Conservation (phyloP, 2,797 vertebrate genomes). For the Gallinago stenura region DNA sequence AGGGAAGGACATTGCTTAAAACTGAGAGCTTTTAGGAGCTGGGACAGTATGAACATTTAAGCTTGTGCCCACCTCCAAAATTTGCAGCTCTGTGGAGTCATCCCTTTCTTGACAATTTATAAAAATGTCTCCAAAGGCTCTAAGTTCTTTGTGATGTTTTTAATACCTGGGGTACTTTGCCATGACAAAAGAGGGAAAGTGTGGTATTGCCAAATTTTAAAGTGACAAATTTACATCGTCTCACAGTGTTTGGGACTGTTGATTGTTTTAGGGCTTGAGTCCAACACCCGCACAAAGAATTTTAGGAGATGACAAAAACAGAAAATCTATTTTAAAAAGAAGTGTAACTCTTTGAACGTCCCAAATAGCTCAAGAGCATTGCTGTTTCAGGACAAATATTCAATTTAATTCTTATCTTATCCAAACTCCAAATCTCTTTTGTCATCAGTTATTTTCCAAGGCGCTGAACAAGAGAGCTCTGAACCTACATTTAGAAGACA, state of each 20-base stretch:
- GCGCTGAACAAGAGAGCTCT: neutral
- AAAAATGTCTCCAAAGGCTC: neutral
- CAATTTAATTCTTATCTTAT: conserved; percentile 51
- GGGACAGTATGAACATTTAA: neutral
- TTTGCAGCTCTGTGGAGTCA: neutral
- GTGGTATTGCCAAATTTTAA: neutral
- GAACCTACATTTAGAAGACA: neutral
- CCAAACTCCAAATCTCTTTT: conserved; percentile 17
- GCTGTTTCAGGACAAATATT: conserved; percentile 37
- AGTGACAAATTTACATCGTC: neutral
- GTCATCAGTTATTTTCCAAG: conserved; percentile 12
- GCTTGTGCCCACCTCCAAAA: neutral
- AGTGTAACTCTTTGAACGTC: neutral
- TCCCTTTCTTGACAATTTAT: neutral
- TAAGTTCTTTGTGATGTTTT: rapidly evolving
- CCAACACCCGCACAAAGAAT: neutral
- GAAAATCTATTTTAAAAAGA: conserved; percentile 7
- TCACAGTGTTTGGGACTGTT: neutral
- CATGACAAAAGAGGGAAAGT: neutral
- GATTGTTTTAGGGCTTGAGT: neutral
- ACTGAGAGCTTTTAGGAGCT: neutral
- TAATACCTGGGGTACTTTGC: neutral
- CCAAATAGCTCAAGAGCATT: neutral
- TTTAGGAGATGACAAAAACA: neutral
- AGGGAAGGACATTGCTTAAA: neutral